These are phyloP conservation scores for Pseudomugil gertrudae DNA, from an alignment of 2,797 vertebrate genomes.

Conservation along the genomic window DNA sequence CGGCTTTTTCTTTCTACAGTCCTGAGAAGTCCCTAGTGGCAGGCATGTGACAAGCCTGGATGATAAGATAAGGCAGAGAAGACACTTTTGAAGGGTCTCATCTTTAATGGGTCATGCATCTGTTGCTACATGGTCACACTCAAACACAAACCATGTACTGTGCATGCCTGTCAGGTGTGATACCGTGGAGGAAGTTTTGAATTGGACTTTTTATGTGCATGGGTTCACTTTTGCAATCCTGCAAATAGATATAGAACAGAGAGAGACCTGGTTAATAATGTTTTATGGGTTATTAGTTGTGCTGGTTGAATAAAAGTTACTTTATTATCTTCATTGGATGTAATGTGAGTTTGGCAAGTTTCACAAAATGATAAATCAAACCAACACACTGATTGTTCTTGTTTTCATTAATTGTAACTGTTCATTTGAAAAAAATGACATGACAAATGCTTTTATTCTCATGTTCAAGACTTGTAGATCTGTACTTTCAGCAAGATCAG, in stretches of 20 bases:
- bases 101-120: slow-evolving; percentile 35
- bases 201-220: slow-evolving; percentile 1
- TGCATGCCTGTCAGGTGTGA: slow-evolving; percentile 38
- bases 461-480: slow-evolving; percentile 23
- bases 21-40: slow-evolving; percentile 42
- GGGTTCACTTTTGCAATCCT: background rate
- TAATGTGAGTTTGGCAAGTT: background rate
- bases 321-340: background rate
- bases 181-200: slow-evolving; percentile 21
- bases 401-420: background rate
- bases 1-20: slow-evolving; percentile 12
- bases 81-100: slow-evolving; percentile 34
- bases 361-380: background rate
- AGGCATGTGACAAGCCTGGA: slow-evolving; percentile 36
- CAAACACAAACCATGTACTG: slow-evolving; percentile 27
- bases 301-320: background rate
- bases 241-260: background rate
- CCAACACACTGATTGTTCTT: background rate
- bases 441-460: slow-evolving; percentile 9
- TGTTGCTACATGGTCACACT: slow-evolving; percentile 39
- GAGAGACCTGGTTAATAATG: slow-evolving; percentile 7
- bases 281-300: no score
- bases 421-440: background rate
- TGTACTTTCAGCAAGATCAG: background rate
- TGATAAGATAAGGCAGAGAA: slow-evolving; percentile 38